phyloP scores from a whole-genome alignment of 2,113 vertebrate genomes.

The Calidris pygmaea region DNA sequence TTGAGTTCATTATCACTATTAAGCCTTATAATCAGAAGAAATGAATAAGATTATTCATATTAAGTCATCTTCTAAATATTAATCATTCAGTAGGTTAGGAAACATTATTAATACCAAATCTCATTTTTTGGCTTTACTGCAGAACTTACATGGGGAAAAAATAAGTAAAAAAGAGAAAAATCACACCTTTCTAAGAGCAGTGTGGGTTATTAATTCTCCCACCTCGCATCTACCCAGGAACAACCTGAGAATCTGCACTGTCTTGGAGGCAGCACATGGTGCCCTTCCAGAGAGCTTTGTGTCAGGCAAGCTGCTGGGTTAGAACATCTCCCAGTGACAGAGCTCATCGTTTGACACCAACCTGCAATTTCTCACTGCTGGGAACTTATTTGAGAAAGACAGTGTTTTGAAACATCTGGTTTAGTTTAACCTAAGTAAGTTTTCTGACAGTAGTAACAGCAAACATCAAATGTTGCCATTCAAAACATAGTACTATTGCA shows the following conservation, averaged over 20 bases:
- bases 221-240: neutral
- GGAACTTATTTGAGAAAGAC: neutral
- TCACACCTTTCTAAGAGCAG: neutral
- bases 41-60: neutral
- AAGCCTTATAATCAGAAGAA: neutral
- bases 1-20: slow-evolving; percentile 28
- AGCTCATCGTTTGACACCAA: neutral
- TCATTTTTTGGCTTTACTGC: neutral
- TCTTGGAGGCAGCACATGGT: neutral
- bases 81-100: slow-evolving; percentile 26
- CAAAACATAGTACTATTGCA: neutral
- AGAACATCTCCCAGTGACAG: neutral
- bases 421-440: neutral
- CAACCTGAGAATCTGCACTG: neutral
- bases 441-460: neutral
- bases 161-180: neutral
- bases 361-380: neutral
- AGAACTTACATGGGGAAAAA: neutral
- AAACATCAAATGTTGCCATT: neutral
- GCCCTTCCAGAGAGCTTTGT: neutral
- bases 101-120: neutral
- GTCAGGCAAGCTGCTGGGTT: neutral
- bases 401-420: neutral
- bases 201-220: neutral
- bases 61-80: slow-evolving; percentile 27